Evolutionary conservation across 2,888 invertebrate genomes (phyloP).

Genomic region (Watsonalla binaria): DNA sequence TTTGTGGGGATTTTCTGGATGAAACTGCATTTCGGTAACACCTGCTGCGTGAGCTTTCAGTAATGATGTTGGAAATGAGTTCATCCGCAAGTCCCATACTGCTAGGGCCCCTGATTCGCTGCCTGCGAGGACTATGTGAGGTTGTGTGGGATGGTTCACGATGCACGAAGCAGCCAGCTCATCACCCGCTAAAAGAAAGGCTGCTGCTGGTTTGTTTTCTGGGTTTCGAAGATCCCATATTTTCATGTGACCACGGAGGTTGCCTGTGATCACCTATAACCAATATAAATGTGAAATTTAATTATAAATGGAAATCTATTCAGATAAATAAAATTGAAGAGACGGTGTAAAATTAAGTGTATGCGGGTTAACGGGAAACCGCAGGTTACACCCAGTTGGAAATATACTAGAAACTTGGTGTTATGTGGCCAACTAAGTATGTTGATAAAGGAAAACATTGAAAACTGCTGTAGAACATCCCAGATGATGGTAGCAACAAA

Average conservation of each 20-base stretch:
- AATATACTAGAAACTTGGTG: too few relatives aligned
- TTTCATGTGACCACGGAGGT: conserved; percentile 93
- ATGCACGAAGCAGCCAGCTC: conserved; percentile 86
- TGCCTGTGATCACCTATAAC: conserved; percentile 86
- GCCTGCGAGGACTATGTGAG: conserved; percentile 90
- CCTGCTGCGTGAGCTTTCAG: conserved; percentile 86
- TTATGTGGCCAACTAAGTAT: too few relatives aligned
- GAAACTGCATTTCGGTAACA: conserved; percentile 92
- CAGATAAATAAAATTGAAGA: too few relatives aligned
- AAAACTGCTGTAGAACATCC: too few relatives aligned
- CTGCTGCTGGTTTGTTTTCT: conserved; percentile 80
- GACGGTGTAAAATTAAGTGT: too few relatives aligned
- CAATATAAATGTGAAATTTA: background rate
- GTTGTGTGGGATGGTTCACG: conserved; percentile 91
- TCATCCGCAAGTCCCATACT: conserved; percentile 93
- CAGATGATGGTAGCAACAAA: too few relatives aligned
- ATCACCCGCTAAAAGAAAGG: conserved; percentile 87
- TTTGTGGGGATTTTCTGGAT: conserved; percentile 90
- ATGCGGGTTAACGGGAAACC: too few relatives aligned
- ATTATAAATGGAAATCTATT: too few relatives aligned
- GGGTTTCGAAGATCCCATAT: conserved; percentile 89
- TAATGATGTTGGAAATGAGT: conserved; percentile 89
- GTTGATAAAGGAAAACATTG: too few relatives aligned
- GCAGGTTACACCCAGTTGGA: too few relatives aligned
- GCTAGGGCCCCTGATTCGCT: conserved; percentile 92